Evolutionary conservation across 2,113 vertebrate species (phyloP), one percentile per base, ranked within the genome.

Genomic region (Sander lucioperca): DNA sequence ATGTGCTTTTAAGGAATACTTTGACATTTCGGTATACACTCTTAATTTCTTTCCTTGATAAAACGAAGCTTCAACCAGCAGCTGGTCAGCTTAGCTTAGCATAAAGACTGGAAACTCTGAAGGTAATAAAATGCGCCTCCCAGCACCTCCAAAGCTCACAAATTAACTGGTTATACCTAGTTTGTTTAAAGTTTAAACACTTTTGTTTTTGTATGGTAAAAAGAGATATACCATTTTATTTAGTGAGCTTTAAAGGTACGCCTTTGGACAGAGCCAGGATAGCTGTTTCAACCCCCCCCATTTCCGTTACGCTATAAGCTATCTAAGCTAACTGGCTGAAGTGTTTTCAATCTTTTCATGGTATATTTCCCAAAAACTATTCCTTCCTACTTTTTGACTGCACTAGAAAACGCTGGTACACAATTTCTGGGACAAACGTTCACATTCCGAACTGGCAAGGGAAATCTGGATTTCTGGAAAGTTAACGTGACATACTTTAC

Each of bases 401-500:
- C 4, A 47, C 10, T 9, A 43, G 3, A 69, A 79, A 36, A 67
- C 27, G 1, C 58, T 23, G 15, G 21, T 57, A 8, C 50, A 57
- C 19, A 62, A n/a, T 23, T 54, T 48, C 1, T 39, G 56, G 48
- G 67, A n/a, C 8, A 61, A 14, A 64, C 9, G n/a, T 61, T 68
- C 39, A 12, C 15, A 47, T 58, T 61, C 53, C 58, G n/a, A 48
- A 77, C 62, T 50, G 50, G 27, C 62, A 5, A 16, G 30, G 43
- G 62, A 54, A 54, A 59, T 65, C 57, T n/a, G 2, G 18, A 25
- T 6, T 36, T 36, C 8, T 11, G 36, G 45, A 74, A 59, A 16
- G 39, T 69, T 70, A 77, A 79, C 59, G 19, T 36, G 27, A 18
- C 25, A n/a, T 25, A 39, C 70, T 73, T 43, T 69, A 59, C 71